Conservation (phyloP, 1,140 invertebrate genomes). For the Charaxes varanes region DNA sequence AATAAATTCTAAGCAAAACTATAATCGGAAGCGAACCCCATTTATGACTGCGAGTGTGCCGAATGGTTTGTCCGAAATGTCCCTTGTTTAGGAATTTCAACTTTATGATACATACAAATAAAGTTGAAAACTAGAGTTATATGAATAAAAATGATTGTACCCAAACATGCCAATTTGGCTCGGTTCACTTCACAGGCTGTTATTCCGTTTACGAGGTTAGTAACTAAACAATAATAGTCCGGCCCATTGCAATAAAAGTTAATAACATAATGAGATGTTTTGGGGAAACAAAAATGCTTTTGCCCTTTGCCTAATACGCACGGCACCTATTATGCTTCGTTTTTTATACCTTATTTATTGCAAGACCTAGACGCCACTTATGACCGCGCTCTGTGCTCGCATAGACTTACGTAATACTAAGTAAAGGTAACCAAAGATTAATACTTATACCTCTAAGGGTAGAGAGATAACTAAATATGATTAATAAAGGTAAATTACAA, state of each 20-base stretch:
- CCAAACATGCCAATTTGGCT: conserved; percentile 14
- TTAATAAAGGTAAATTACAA: too few species aligned
- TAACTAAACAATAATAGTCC: conserved; percentile 15
- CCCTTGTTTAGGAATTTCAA: background rate
- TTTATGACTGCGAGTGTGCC: conserved; percentile 8
- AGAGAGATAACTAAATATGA: too few species aligned
- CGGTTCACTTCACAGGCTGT: conserved; percentile 8
- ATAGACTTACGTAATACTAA: too few species aligned
- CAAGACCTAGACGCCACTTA: too few species aligned
- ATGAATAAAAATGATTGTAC: conserved; percentile 7
- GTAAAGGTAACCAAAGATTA: too few species aligned
- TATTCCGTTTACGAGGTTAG: conserved; percentile 15
- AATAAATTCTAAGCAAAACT: conserved; percentile 3
- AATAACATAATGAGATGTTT: conserved; percentile 13
- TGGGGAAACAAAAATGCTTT: conserved; percentile 2
- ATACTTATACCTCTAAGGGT: too few species aligned
- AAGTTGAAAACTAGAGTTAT: background rate
- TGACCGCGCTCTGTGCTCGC: too few species aligned
- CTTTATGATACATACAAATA: background rate
- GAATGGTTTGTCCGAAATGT: conserved; percentile 3
- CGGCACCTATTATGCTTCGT: too few species aligned
- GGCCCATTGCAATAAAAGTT: conserved; percentile 9
- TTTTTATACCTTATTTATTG: too few species aligned
- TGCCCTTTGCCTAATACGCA: too few species aligned
- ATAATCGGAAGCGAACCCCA: conserved; percentile 1